Conservation (phyloP, 2,888 invertebrate species). For the Acheta domesticus region DNA sequence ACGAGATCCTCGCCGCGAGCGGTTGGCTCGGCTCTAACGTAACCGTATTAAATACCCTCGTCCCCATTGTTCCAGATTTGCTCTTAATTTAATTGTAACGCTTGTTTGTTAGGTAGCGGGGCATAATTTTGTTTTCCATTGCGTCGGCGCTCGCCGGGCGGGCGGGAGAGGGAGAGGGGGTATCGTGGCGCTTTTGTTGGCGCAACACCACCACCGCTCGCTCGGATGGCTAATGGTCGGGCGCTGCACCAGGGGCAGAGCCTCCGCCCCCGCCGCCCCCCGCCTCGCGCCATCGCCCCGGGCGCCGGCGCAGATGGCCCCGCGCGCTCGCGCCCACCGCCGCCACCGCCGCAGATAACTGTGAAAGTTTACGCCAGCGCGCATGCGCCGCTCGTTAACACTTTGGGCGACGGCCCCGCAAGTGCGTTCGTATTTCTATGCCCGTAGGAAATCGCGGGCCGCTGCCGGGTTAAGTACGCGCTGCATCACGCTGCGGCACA, state of each 20-base stretch:
- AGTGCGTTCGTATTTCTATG: neutral
- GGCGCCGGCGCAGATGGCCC: no score
- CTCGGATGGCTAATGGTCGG: neutral
- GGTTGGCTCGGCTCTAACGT: no score
- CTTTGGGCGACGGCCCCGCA: neutral
- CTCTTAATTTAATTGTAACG: neutral
- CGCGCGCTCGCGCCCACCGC: no score
- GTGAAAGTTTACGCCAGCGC: neutral
- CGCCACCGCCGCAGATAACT: neutral
- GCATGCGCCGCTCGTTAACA: neutral
- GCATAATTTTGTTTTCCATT: slow-evolving; percentile 8
- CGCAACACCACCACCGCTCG: no score
- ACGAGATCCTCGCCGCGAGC: no score
- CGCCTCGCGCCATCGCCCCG: no score
- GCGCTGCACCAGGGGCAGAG: neutral
- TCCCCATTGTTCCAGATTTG: neutral
- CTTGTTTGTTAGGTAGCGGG: neutral
- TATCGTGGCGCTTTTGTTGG: no score
- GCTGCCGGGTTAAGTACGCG: neutral
- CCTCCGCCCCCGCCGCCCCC: no score
- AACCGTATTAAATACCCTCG: no score
- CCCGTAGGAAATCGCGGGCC: neutral
- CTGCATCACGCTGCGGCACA: neutral
- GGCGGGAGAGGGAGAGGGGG: no score
- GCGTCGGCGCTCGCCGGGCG: neutral